Base-by-base conservation (phyloP, 1,140 invertebrate genomes). In the Heliconius eleuchia region DNA sequence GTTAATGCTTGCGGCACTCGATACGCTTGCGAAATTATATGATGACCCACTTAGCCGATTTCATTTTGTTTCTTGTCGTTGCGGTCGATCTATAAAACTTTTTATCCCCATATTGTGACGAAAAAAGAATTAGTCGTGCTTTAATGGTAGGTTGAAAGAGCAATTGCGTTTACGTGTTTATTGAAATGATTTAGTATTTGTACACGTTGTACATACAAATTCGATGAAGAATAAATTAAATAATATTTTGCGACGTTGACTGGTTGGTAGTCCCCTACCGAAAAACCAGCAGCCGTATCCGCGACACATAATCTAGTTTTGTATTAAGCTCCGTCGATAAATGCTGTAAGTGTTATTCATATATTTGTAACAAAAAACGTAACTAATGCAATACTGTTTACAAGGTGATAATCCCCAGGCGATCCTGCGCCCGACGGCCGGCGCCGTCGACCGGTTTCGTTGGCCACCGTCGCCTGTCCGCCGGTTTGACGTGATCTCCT, bases 11-110 rank as follows among this genome's bases (percentile, higher is more conserved):
- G 91, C 91, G 89, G 91, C 91, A 92, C 91, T 94, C 93, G 91
- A 92, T 94, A 92, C 89, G 89, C 88, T 94, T 94, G 92, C 93
- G 92, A 94, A 93, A 94, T 93, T 91, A 90, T 92, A 91, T 91
- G 90, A 94, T 94, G 93, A 93, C 93, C 93, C 88, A 94, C 92
- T 93, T 94, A 89, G 88, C 82, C 85, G 91, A 91, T 92, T 94
- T 92, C 92, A 88, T 92, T 93, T 93, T 89, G 88, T 87, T 88
- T 86, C 86, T 88, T 90, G 86, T 84, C 85, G 89, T 87, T 86
- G 86, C 83, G 86, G 85, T 89, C 87, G 84, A 84, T 89, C 88
- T 88, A 86, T 86, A 84, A 84, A 86, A 87, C 75, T 89, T 93
- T 92, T 93, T 92, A 90, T 83, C 85, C 89, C 80, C 85, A 89